Evolutionary conservation across 53 echinoderm and acorn worm species (phyloP), one percentile per base, ranked within the genome.

Genomic region (Glandiceps talaboti): DNA sequence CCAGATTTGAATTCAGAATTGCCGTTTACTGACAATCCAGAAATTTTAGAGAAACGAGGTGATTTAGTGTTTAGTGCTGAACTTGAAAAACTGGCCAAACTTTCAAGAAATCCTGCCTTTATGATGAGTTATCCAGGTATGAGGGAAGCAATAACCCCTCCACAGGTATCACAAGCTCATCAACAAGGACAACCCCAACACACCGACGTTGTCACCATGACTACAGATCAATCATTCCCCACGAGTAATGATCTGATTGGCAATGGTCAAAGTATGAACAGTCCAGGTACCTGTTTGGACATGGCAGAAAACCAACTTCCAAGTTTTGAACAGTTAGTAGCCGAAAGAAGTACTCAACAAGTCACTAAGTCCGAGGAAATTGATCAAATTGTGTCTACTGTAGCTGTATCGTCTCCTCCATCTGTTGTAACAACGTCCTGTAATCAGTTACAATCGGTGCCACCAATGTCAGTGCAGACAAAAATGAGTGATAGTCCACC

Each of bases 51-150:
- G 64, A 45, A 45, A 45, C 6, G 64, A 45, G 64, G 64, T 6
- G 64, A 45, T 20, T 45, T 45, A 45, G 64, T 93, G 32, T 97
- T 97, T 73, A 97, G 97, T 73, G 91, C 91, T 14, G 97, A 97
- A 79, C 77, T 97, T 78, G 97, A 97, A 85, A 97, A 97, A 79
- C 85, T 97, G 32, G 97, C 97, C 25, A 85, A 89, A 80, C 86
- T 97, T n/a, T 97, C 97, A 26, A 87, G 90, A n/a, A 93, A 88
- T 81, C 89, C 90, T 32, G 20, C 20, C 20, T 45, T 45, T 20
- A n/a, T n/a, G n/a, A 12, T 45, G 64, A 45, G 20, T 45, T 45
- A 45, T 20, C 64, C 6, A 20, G 64, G 64, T 12, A 45, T 45
- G 64, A 45, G 6, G 6, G 64, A 45, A 12, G 64, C 6, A 45